Evolutionary conservation across 1,140 invertebrate genomes (phyloP).

Genomic region (Cotesia vestalis): DNA sequence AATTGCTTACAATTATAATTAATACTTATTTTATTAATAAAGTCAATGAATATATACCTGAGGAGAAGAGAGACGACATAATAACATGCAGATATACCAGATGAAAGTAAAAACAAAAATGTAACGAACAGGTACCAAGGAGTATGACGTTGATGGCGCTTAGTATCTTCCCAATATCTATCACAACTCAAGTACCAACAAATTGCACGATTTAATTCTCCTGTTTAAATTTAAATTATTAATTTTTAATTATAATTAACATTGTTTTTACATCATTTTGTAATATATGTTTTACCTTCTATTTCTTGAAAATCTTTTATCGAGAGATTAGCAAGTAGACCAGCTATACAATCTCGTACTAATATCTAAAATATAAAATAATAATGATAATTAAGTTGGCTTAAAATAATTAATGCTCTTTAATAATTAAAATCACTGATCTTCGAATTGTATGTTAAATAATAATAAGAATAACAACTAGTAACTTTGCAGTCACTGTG

Average conservation of each 20-base stretch:
- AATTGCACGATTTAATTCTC: constrained; percentile 84
- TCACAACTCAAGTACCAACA: constrained; percentile 93
- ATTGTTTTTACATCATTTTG: constrained; percentile 7
- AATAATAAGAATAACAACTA: too few species aligned
- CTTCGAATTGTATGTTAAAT: too few species aligned
- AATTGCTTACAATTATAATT: constrained; percentile 9
- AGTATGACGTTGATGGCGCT: constrained; percentile 77
- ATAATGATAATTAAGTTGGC: neutral
- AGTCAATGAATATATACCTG: constrained; percentile 78
- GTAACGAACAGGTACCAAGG: constrained; percentile 81
- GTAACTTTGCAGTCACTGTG: too few species aligned
- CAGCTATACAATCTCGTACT: constrained; percentile 79
- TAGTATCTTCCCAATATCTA: constrained; percentile 87
- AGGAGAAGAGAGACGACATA: constrained; percentile 90
- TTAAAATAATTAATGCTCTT: too few species aligned
- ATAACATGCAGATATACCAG: constrained; percentile 86
- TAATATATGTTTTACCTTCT: constrained; percentile 72
- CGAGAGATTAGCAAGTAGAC: constrained; percentile 79
- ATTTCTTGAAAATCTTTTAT: constrained; percentile 85
- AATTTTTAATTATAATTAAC: constrained; percentile 29
- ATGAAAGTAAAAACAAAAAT: constrained; percentile 78
- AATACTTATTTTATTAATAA: neutral
- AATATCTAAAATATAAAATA: constrained; percentile 62
- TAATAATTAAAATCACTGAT: too few species aligned
- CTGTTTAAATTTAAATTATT: constrained; percentile 62